These are phyloP conservation scores for Marcusenius ussheri DNA, from an alignment of 2,113 vertebrate genomes.

Conservation along the genomic window DNA sequence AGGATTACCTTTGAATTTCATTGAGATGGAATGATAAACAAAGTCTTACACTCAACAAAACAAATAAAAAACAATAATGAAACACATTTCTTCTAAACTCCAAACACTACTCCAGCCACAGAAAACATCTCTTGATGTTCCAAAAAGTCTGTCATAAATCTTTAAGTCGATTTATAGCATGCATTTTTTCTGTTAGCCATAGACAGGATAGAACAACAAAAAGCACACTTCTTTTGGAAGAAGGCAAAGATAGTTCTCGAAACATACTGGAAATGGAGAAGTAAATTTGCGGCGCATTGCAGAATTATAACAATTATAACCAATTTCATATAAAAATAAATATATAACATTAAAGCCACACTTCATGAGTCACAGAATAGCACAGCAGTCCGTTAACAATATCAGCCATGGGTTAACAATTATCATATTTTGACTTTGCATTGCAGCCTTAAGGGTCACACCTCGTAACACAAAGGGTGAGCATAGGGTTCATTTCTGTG, in stretches of 20 bases:
- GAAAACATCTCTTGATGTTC: not conserved
- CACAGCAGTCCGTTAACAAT: not conserved
- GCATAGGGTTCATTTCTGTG: not conserved
- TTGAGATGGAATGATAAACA: not conserved
- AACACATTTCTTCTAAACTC: not conserved
- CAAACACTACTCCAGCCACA: not conserved
- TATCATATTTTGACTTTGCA: not conserved
- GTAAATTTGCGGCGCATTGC: not conserved
- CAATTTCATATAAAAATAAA: not conserved
- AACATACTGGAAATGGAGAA: not conserved
- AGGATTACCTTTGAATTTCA: not conserved
- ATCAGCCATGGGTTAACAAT: not conserved
- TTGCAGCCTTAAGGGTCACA: not conserved
- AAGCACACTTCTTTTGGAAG: not conserved
- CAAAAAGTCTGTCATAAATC: not conserved
- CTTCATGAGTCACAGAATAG: not conserved
- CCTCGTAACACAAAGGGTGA: not conserved
- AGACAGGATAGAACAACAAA: not conserved
- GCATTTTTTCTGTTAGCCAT: not conserved
- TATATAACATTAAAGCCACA: not conserved
- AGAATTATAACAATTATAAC: not conserved
- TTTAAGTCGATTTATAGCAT: not conserved
- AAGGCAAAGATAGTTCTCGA: not conserved
- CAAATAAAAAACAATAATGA: not conserved
- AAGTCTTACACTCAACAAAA: not conserved